These are phyloP conservation scores for Pandemis corylana DNA, from an alignment of 2,888 invertebrate species.

Conservation along the genomic window DNA sequence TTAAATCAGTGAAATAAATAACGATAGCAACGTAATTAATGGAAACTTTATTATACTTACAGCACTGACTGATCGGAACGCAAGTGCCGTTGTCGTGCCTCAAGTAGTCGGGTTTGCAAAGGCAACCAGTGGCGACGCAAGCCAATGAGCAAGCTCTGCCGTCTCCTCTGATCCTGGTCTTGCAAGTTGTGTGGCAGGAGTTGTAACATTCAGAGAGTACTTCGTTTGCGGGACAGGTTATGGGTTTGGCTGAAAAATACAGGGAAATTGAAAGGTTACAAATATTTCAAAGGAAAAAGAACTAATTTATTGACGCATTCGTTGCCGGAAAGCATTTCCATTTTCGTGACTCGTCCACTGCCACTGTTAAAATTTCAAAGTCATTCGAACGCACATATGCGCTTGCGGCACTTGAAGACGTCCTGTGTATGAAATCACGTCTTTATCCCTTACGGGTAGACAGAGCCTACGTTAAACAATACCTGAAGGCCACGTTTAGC, in stretches of 20 bases:
- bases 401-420: too few species aligned
- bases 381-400: too few species aligned
- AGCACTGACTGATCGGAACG: slow-evolving; percentile 35
- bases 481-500: too few species aligned
- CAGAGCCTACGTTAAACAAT: too few species aligned
- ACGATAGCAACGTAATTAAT: neutral
- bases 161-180: slow-evolving; percentile 29
- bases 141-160: slow-evolving; percentile 22
- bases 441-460: too few species aligned
- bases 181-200: slow-evolving; percentile 32
- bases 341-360: too few species aligned
- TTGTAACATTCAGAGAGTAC: slow-evolving; percentile 36
- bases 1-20: neutral
- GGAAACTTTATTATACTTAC: slow-evolving; percentile 29
- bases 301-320: too few species aligned
- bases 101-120: slow-evolving; percentile 27
- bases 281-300: too few species aligned
- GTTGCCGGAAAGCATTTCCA: too few species aligned
- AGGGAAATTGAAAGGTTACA: neutral
- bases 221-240: slow-evolving; percentile 31
- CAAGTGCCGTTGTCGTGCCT: slow-evolving; percentile 39
- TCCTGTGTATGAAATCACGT: too few species aligned
- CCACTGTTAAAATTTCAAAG: too few species aligned
- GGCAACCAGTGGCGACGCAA: slow-evolving; percentile 24
- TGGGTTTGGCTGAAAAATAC: slow-evolving; percentile 19